Conservation (phyloP, 2,888 invertebrate genomes). For the Cheilosia pagana region DNA sequence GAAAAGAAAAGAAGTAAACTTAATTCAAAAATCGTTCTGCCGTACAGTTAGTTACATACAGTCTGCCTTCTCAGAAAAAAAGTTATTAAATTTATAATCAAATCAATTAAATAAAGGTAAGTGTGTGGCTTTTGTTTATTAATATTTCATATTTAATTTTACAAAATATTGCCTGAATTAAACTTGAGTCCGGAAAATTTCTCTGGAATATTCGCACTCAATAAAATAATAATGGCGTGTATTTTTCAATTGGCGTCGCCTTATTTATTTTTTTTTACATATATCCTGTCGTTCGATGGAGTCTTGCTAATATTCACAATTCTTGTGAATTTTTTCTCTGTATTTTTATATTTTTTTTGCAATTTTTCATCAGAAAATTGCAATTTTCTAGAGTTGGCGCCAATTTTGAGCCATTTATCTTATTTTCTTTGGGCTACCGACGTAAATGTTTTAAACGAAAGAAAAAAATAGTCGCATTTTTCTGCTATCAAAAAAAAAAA, state of each 20-base stretch:
- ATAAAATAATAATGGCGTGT: slow-evolving; percentile 63
- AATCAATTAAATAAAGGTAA: too few species aligned
- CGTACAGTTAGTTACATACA: too few species aligned
- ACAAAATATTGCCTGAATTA: too few species aligned
- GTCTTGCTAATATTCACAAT: slow-evolving; percentile 1
- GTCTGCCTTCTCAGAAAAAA: too few species aligned
- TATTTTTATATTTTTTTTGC: slow-evolving; percentile 21
- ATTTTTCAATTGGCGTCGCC: slow-evolving; percentile 60
- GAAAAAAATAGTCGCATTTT: too few species aligned
- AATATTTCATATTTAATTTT: too few species aligned
- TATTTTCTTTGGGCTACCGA: neutral
- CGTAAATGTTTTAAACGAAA: neutral
- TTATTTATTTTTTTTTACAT: slow-evolving; percentile 25
- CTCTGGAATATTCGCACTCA: neutral
- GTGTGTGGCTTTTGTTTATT: too few species aligned
- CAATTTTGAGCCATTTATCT: slow-evolving; percentile 28
- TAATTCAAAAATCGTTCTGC: too few species aligned
- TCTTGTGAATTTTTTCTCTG: slow-evolving; percentile 12
- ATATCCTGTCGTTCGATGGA: neutral
- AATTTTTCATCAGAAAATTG: slow-evolving; percentile 20
- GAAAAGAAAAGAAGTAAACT: too few species aligned
- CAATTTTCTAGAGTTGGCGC: slow-evolving; percentile 46
- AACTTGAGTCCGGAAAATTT: neutral
- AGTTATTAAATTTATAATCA: too few species aligned
- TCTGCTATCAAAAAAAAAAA: too few species aligned